phyloP scores from a whole-genome alignment of 1,140 invertebrate genomes.

The Odontomachus brunneus region DNA sequence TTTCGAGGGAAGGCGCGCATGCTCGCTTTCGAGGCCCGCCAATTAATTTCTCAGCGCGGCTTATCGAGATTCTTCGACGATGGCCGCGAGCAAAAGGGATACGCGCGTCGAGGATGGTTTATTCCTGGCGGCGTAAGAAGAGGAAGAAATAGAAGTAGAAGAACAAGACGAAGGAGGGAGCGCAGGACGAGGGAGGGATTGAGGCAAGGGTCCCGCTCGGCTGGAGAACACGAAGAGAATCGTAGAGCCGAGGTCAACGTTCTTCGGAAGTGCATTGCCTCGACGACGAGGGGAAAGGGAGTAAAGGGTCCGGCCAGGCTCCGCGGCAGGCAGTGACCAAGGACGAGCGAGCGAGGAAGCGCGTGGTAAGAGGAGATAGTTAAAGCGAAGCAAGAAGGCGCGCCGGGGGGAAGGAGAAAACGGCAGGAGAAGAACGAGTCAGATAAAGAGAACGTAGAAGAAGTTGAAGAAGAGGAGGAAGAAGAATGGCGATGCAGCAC shows the following conservation, averaged over 20 bases:
- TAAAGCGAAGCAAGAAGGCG: slow-evolving; percentile 63
- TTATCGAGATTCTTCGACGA: slow-evolving; percentile 81
- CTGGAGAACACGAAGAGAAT: slow-evolving; percentile 54
- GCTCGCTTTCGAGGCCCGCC: slow-evolving; percentile 73
- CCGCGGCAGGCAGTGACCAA: slow-evolving; percentile 38
- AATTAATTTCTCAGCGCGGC: slow-evolving; percentile 81
- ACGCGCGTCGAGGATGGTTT: slow-evolving; percentile 70
- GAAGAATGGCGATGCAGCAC: slow-evolving; percentile 67
- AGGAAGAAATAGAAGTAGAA: slow-evolving; percentile 72
- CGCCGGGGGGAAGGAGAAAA: slow-evolving; percentile 42
- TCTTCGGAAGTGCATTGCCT: slow-evolving; percentile 81
- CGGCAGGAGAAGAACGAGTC: slow-evolving; percentile 46
- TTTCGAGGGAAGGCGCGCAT: slow-evolving; percentile 23
- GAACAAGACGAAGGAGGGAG: slow-evolving; percentile 66
- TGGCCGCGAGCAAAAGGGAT: slow-evolving; percentile 75
- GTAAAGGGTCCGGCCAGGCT: slow-evolving; percentile 25
- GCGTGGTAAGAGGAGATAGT: slow-evolving; percentile 60
- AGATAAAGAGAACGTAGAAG: slow-evolving; percentile 38
- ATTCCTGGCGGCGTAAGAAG: slow-evolving; percentile 74
- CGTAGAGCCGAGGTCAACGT: slow-evolving; percentile 79
- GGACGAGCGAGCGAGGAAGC: slow-evolving; percentile 64
- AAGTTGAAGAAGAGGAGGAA: slow-evolving; percentile 63
- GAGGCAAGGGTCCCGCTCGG: slow-evolving; percentile 59
- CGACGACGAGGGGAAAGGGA: slow-evolving; percentile 68
- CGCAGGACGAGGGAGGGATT: slow-evolving; percentile 46